Evolutionary conservation across 2,113 vertebrate species (phyloP).

Genomic region (Oreochromis spilurus): DNA sequence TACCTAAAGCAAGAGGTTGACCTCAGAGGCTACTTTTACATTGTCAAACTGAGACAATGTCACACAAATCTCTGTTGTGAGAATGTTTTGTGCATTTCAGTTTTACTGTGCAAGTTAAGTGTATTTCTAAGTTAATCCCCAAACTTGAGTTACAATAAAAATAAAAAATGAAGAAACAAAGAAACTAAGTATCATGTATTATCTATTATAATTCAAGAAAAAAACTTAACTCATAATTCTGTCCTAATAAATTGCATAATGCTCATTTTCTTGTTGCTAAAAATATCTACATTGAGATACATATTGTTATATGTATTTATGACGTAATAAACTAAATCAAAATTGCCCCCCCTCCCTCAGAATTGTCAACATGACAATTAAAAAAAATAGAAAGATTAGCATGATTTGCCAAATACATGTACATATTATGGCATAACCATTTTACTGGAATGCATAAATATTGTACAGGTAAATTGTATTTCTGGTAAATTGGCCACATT

Average conservation of each 20-base stretch:
- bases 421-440: not conserved
- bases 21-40: not conserved
- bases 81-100: not conserved
- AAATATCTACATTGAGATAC: not conserved
- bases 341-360: not conserved
- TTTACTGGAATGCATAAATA: not conserved
- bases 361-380: not conserved
- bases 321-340: rapidly evolving
- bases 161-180: not conserved
- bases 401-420: not conserved
- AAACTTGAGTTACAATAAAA: not conserved
- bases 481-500: not conserved
- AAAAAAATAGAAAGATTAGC: not conserved
- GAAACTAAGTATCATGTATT: not conserved
- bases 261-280: not conserved
- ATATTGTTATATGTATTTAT: not conserved
- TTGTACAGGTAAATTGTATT: not conserved
- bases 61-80: not conserved
- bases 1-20: not conserved
- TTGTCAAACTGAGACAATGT: not conserved
- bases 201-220: not conserved
- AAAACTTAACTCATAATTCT: not conserved
- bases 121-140: not conserved
- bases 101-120: not conserved
- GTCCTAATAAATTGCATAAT: not conserved